These are phyloP conservation scores for Chloroclysta siterata DNA, from an alignment of 2,888 invertebrate genomes.

Conservation along the genomic window DNA sequence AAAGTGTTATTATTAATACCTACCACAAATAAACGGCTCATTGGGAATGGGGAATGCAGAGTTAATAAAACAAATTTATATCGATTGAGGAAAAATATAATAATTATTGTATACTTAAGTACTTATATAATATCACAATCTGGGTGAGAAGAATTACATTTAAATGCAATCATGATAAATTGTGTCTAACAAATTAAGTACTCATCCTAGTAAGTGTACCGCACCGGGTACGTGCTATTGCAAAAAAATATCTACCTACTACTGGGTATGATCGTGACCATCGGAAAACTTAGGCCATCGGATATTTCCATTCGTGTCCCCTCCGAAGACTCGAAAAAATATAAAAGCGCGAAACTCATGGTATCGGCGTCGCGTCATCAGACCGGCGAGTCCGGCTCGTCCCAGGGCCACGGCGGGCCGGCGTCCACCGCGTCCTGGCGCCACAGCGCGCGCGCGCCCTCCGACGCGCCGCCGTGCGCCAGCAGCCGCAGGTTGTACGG, in stretches of 20 bases:
- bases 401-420: slow-evolving; percentile 80
- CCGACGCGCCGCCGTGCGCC: slow-evolving; percentile 63
- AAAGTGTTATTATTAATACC: background rate
- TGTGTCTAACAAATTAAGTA: slow-evolving; percentile 54
- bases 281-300: slow-evolving; percentile 25
- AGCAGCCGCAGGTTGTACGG: slow-evolving; percentile 78
- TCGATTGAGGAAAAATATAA: slow-evolving; percentile 39
- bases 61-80: slow-evolving; percentile 24
- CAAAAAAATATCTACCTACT: slow-evolving; percentile 34
- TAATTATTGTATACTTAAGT: slow-evolving; percentile 58
- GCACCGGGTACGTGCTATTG: slow-evolving; percentile 30
- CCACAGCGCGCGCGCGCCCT: slow-evolving; percentile 72
- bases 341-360: slow-evolving; percentile 29
- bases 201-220: slow-evolving; percentile 34
- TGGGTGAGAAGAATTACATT: slow-evolving; percentile 56
- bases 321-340: slow-evolving; percentile 12
- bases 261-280: slow-evolving; percentile 26
- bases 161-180: slow-evolving; percentile 64
- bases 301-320: slow-evolving; percentile 4
- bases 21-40: no score
- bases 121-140: slow-evolving; percentile 63
- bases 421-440: slow-evolving; percentile 80
- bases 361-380: slow-evolving; percentile 50
- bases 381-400: slow-evolving; percentile 79
- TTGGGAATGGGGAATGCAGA: background rate